Evolutionary conservation across 2,113 vertebrate genomes (phyloP).

Genomic region (Clarias gariepinus): DNA sequence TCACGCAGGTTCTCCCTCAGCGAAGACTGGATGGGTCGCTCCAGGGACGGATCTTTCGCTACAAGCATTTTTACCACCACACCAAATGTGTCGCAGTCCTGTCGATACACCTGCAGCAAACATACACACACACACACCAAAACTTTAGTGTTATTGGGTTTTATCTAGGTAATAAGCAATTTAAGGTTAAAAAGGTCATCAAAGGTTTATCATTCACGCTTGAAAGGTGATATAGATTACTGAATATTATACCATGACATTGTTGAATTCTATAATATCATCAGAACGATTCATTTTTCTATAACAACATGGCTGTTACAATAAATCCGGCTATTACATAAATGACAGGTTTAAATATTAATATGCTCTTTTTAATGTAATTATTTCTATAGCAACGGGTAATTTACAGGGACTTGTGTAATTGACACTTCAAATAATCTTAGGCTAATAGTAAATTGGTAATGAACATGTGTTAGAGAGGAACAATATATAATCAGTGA

Average conservation of each 20-base stretch:
- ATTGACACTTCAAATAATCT: background rate
- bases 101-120: constrained; percentile 68
- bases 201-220: background rate
- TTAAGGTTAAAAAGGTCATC: background rate
- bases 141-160: background rate
- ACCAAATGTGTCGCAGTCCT: constrained; percentile 73
- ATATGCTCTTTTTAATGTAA: background rate
- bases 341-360: background rate
- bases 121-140: constrained; percentile 6
- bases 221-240: background rate
- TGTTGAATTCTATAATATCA: background rate
- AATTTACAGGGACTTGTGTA: background rate
- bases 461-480: background rate
- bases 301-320: background rate
- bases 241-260: background rate
- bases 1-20: constrained; percentile 71
- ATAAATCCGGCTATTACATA: background rate
- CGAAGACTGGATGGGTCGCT: constrained; percentile 65
- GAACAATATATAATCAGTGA: background rate
- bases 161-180: background rate
- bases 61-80: constrained; percentile 75
- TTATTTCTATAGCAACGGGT: background rate
- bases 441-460: background rate
- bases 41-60: constrained; percentile 69
- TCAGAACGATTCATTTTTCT: background rate